A percentile compares a stretch with the other conserved stretches of the same genome.
phyloP scores from a whole-genome alignment of 2,797 vertebrate species.

The Squalus acanthias region DNA sequence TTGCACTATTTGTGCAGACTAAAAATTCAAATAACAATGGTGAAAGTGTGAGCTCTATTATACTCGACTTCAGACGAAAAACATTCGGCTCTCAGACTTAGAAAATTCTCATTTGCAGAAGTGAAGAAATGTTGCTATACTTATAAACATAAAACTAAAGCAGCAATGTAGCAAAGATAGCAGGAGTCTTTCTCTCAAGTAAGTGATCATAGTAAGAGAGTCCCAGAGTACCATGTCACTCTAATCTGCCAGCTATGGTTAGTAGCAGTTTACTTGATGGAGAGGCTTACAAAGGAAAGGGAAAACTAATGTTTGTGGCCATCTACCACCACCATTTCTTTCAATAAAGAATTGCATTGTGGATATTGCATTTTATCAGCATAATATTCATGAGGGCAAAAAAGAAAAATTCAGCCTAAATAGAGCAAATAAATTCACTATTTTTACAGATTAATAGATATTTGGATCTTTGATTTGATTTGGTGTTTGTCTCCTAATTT shows the following conservation, averaged over 20 bases:
- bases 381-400: background rate
- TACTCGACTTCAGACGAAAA: background rate
- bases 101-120: background rate
- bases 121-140: background rate
- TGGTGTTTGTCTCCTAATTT: no score
- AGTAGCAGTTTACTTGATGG: background rate
- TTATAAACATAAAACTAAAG: background rate
- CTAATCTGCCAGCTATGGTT: slow-evolving; percentile 13
- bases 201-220: slow-evolving; percentile 19
- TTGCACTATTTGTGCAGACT: no score
- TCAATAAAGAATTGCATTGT: background rate
- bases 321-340: background rate
- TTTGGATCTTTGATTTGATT: background rate
- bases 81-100: background rate
- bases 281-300: slow-evolving; percentile 4
- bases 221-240: slow-evolving; percentile 5
- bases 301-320: background rate
- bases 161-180: background rate
- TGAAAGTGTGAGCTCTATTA: background rate
- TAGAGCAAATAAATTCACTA: background rate
- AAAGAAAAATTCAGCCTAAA: background rate
- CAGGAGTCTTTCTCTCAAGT: background rate
- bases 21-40: background rate
- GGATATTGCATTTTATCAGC: background rate
- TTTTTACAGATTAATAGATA: background rate